Base-by-base conservation (phyloP, 2,113 vertebrate species). In the Rafetus swinhoei region DNA sequence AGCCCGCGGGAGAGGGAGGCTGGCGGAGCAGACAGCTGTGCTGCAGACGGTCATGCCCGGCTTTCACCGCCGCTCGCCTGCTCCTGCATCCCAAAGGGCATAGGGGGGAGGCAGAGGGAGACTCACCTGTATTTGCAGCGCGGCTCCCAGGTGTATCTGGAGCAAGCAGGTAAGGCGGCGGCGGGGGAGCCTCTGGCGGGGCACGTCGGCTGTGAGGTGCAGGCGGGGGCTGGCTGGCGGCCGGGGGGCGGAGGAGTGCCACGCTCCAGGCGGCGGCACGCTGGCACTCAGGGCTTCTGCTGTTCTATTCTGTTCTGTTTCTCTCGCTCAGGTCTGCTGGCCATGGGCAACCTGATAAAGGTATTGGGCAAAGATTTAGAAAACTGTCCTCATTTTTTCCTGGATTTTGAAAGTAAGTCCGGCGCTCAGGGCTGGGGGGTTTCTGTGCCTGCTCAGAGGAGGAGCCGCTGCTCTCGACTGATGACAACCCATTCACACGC, bases 371-470 rank as follows among this genome's bases (percentile, higher is more conserved):
- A 99, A 99, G 99, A 99, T 98, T 99, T 99, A 98, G 99, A 99
- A 97, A 99, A 99, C 98, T 99, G 99, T 99, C 99, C 99, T 97
- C 99, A 99, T 99, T 99, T 99, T 99, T 99, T 99, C 98, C 98
- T 99, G 99, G 99, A 99, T 98, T 99, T 99, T 97, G 99, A 99
- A 99, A 99, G 99, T 99, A 99, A 99, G 99, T 99, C 97, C 97
- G 69, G 22, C 39, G 76, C 93, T 82, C 72, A 80, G 87, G 94
- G 93, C 0, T 91, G 94, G 95, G 0, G 79, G 52, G 74, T 59
- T 24, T 62, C 39, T 59, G 74, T 56, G 45, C 39, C 24, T 45
- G 80, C 25, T 32, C 22, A 69, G 35, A 52, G 79, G 57, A 52
- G 35, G 56, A 86, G 85, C 77, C 55, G 56, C 85, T 81, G 62